Evolutionary conservation across 2,113 vertebrate genomes (phyloP).

Genomic region (Protomyctophum bolini): DNA sequence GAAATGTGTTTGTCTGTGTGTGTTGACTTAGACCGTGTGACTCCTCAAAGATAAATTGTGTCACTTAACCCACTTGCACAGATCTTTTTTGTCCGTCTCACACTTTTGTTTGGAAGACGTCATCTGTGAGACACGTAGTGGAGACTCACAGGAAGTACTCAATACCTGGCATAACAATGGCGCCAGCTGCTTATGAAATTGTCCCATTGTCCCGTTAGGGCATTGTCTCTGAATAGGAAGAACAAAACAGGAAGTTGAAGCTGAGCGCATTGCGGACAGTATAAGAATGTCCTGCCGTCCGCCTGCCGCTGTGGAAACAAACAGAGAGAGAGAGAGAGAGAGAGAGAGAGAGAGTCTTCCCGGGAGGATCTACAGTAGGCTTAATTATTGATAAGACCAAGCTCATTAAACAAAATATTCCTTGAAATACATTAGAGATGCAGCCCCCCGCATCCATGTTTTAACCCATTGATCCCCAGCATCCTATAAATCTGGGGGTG

Average conservation of each 20-base stretch:
- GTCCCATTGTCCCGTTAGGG: constrained; percentile 30
- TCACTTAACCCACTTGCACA: background rate
- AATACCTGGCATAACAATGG: constrained; percentile 34
- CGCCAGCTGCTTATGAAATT: constrained; percentile 24
- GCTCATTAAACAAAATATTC: constrained; percentile 1
- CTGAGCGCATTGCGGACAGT: constrained; percentile 14
- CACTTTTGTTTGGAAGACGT: background rate
- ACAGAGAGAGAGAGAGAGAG: background rate
- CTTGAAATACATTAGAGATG: background rate
- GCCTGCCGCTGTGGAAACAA: background rate
- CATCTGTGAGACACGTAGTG: constrained; percentile 8
- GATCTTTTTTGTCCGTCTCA: background rate
- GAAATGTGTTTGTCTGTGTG: constrained; percentile 5
- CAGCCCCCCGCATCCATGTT: background rate
- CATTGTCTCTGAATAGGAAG: constrained; percentile 26
- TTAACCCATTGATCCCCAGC: too few species aligned
- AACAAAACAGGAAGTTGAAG: constrained; percentile 39
- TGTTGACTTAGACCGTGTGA: background rate
- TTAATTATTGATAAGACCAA: constrained; percentile 29
- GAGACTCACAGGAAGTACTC: constrained; percentile 21
- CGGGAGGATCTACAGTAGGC: background rate
- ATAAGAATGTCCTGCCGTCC: constrained; percentile 5
- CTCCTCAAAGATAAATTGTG: constrained; percentile 1
- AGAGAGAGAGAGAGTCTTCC: background rate
- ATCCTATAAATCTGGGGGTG: too few species aligned